Conservation (phyloP, 2,888 invertebrate genomes). For the Argyresthia goedartella region DNA sequence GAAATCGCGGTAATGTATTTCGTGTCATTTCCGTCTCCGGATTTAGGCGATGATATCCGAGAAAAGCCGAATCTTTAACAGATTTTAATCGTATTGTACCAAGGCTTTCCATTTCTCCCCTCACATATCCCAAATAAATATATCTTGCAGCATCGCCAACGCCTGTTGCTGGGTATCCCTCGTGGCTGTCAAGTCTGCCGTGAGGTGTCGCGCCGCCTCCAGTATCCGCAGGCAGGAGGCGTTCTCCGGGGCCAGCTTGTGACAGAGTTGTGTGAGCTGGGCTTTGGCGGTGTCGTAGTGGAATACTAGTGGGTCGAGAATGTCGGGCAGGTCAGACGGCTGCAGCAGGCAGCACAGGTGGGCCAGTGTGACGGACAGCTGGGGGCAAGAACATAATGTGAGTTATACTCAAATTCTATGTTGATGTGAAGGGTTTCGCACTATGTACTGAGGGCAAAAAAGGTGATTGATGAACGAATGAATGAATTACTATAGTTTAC, state of each 20-base stretch:
- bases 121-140: conserved; percentile 58
- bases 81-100: too few relatives aligned
- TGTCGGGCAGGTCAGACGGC: conserved; percentile 67
- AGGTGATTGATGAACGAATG: too few relatives aligned
- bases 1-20: too few relatives aligned
- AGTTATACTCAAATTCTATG: background rate
- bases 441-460: too few relatives aligned
- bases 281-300: conserved; percentile 53
- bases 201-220: conserved; percentile 60
- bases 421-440: background rate
- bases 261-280: conserved; percentile 44
- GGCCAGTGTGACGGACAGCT: conserved; percentile 81
- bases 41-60: too few relatives aligned
- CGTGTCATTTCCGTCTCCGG: too few relatives aligned
- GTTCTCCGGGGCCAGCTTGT: conserved; percentile 53
- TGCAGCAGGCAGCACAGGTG: conserved; percentile 75
- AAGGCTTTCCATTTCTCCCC: too few relatives aligned
- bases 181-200: conserved; percentile 40
- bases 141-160: conserved; percentile 51
- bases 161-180: conserved; percentile 44
- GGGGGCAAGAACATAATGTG: conserved; percentile 22
- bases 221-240: conserved; percentile 48
- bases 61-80: too few relatives aligned
- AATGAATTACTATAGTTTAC: too few relatives aligned
- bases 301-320: conserved; percentile 61